Evolutionary conservation across 2,797 vertebrate species (phyloP), one percentile per base, ranked within the genome.

Genomic region (Pelodytes ibericus): DNA sequence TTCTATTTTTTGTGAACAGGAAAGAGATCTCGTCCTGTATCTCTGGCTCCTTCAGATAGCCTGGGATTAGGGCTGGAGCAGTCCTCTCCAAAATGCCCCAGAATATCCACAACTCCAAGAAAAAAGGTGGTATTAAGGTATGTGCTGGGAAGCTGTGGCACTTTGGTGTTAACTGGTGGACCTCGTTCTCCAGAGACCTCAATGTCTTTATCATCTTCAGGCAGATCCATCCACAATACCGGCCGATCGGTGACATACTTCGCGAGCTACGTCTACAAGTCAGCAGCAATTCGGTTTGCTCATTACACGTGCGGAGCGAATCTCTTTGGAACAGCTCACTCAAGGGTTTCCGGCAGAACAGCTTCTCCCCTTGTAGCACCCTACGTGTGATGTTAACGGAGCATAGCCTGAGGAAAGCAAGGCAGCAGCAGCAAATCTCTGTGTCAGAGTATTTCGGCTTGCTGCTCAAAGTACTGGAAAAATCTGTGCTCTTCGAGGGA

Each of bases 401-500:
- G 79, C 74, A 71, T 75, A 87, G 81, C 70, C 82, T 47, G 2
- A 61, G 27, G 83, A 58, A 65, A 59, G 79, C 49, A 71, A 53
- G 82, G 51, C 29, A 26, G 25, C 58, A 67, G 72, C 8, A 74
- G 47, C 78, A 82, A 59, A 74, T 81, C 56, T 88, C 91, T 7
- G 82, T 88, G 83, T 75, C 84, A 84, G 75, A 76, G 81, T 99
- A 98, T 86, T 89, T 98, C 80, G 85, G 89, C 31, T 87, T 93
- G 67, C 85, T 99, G 78, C 84, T 95, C 84, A 84, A 86, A 74
- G 90, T 94, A 80, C 90, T 98, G 86, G 90, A 95, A 84, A 91
- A 88, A 75, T 96, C 91, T 2, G 83, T 86, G 25, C 60, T 97
- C 79, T 97, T 99, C 83, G 94, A 96, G 84, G 97, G 97, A 61